phyloP scores from a whole-genome alignment of 2,888 invertebrate species.

The Mesorhabditis spiculigera region DNA sequence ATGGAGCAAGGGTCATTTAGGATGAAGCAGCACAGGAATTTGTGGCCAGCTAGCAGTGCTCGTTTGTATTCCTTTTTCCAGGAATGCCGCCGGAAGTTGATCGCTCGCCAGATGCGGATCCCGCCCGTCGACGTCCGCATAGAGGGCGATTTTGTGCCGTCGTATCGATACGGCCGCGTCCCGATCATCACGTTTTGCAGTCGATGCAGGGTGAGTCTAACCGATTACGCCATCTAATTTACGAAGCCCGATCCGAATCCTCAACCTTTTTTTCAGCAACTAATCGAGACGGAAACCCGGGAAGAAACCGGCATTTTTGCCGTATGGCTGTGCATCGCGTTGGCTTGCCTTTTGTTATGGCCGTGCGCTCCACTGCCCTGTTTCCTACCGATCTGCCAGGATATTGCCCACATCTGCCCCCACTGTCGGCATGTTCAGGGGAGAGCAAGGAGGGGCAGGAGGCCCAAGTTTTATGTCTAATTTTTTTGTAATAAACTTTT shows the following conservation, averaged over 20 bases:
- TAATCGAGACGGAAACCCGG: conserved; percentile 45
- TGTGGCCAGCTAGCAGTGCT: too few relatives aligned
- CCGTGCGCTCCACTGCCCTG: conserved; percentile 52
- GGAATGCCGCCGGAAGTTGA: conserved; percentile 19
- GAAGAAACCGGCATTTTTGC: conserved; percentile 48
- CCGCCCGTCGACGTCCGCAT: conserved; percentile 15
- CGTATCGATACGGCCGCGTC: background rate
- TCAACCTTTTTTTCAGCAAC: conserved; percentile 30
- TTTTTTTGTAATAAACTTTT: too few relatives aligned
- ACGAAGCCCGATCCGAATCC: background rate
- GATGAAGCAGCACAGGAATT: too few relatives aligned
- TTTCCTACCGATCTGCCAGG: conserved; percentile 45
- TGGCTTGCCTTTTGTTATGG: conserved; percentile 44
- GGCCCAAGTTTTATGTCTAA: conserved; percentile 45
- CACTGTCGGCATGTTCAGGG: conserved; percentile 47
- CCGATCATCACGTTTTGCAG: conserved; percentile 45
- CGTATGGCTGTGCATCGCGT: conserved; percentile 32
- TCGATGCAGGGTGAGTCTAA: conserved; percentile 42
- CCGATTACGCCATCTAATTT: background rate
- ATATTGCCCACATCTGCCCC: conserved; percentile 50
- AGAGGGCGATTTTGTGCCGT: background rate
- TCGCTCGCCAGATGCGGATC: conserved; percentile 16
- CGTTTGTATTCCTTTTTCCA: background rate
- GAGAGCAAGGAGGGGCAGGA: conserved; percentile 34
- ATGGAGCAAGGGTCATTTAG: too few relatives aligned